Evolutionary conservation across 2,888 invertebrate species (phyloP).

Genomic region (Lasius platythorax): DNA sequence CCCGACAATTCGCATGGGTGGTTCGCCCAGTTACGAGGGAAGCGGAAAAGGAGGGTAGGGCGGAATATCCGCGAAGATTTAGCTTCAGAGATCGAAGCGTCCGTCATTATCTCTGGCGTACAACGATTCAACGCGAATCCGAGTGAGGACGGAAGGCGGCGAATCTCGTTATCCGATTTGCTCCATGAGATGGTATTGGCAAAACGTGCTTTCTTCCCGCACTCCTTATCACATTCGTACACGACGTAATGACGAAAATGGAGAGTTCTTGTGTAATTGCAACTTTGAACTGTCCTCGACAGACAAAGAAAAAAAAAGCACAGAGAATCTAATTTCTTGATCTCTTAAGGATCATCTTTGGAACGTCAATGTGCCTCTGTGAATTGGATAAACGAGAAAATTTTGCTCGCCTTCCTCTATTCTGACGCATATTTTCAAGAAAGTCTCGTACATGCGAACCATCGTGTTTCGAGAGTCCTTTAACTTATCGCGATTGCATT

Average conservation of each 20-base stretch:
- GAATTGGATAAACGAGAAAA: slow-evolving; percentile 12
- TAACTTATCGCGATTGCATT: slow-evolving; percentile 17
- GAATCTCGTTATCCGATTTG: slow-evolving; percentile 33
- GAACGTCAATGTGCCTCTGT: slow-evolving; percentile 11
- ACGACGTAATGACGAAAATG: slow-evolving; percentile 7
- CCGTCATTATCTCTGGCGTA: slow-evolving; percentile 50
- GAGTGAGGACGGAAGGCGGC: background rate
- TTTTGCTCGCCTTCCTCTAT: background rate
- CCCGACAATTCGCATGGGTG: slow-evolving; percentile 13
- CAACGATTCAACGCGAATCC: slow-evolving; percentile 23
- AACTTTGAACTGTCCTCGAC: slow-evolving; percentile 12
- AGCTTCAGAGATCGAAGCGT: slow-evolving; percentile 74
- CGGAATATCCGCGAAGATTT: slow-evolving; percentile 74
- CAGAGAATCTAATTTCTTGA: slow-evolving; percentile 15
- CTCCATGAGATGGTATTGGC: background rate
- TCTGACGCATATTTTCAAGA: slow-evolving; percentile 3
- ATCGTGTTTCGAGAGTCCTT: background rate
- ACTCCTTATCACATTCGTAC: slow-evolving; percentile 35
- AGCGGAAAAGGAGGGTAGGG: slow-evolving; percentile 45
- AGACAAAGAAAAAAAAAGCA: slow-evolving; percentile 1
- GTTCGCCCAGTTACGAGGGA: slow-evolving; percentile 10
- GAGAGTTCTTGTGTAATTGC: background rate
- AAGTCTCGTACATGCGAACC: background rate
- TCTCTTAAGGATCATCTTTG: background rate
- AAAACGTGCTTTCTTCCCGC: slow-evolving; percentile 6